Evolutionary conservation across 1,140 invertebrate species (phyloP), one percentile per base, ranked within the genome.

Genomic region (Trachelipus rathkii): DNA sequence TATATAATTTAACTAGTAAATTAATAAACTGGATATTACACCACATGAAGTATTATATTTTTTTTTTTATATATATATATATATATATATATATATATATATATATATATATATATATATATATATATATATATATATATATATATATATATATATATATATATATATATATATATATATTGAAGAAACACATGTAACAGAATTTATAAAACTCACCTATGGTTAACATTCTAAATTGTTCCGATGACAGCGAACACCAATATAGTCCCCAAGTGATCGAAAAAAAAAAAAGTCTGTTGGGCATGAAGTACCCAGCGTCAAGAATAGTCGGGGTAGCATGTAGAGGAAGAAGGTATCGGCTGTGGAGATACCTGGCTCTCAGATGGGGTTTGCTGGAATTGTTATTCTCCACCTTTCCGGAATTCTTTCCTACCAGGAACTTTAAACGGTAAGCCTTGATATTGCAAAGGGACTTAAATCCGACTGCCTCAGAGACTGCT

Each of bases 251-350:
- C 97, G 87, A 97, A 98, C 19, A 98, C 87, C 33, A 98, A 85
- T 83, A 99, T 97, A 24, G 95, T 97, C 76, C 95, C 95, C 78
- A 99, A 87, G 85, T 99, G 96, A 83, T 98, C 96, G 84, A 97
- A 96, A 86, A 99, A 99, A 78, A 96, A 86, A 99, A 99, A 78
- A 96, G 87, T 68, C 84, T 87, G 86, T 99, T 98, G 73, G 97
- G 96, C 92, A 99, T 96, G 84, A 97, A 98, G 86, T 98, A 99
- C 1, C 97, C 95, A 6, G 96, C 95, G 84, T 99, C 97, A 77
- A 99, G 86, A 78, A 99, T 98, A 82, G 98, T 98, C 33, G 95
- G 95, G 95, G 95, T 82, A 98, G 87, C 92, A 98, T 95, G 86
- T 95, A 97, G 60, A 97, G 89, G 87, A 97, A 97, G 88, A 98